Percentiles rank a stretch among this genome's conserved stretches.
These are phyloP conservation scores for Aplochiton taeniatus DNA, from an alignment of 2,797 vertebrate genomes.

Conservation along the genomic window DNA sequence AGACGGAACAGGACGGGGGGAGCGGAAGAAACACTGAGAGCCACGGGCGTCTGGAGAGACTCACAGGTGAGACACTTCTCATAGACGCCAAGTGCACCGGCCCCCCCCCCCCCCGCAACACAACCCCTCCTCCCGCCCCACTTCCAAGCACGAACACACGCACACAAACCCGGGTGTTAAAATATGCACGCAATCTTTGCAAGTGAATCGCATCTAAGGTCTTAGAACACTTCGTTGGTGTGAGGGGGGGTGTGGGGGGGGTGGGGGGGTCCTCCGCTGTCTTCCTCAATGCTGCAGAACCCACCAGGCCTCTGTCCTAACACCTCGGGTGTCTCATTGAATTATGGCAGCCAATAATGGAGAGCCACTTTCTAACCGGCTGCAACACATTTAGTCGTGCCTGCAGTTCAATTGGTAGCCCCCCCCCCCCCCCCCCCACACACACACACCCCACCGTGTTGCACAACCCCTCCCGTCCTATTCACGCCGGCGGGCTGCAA, in stretches of 20 bases:
- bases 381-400: constrained; percentile 11
- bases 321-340: constrained; percentile 21
- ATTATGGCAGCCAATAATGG: constrained; percentile 23
- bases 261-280: no score
- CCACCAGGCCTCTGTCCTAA: not conserved
- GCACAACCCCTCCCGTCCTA: constrained; percentile 49
- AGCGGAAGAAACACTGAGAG: constrained; percentile 16
- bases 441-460: constrained; percentile 51
- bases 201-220: no score
- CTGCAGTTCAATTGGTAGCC: constrained; percentile 13
- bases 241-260: no score
- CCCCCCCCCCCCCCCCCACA: no score
- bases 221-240: no score
- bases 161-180: not conserved
- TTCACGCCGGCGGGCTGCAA: constrained; percentile 35
- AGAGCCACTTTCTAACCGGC: constrained; percentile 1
- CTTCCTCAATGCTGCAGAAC: no score
- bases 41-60: constrained; percentile 22
- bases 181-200: not conserved
- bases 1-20: constrained; percentile 32
- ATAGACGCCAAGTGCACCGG: not conserved
- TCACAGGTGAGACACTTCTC: constrained; percentile 9
- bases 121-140: not conserved
- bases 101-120: no score
- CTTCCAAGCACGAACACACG: not conserved